Evolutionary conservation across 2,113 vertebrate species (phyloP).

Genomic region (Vulpes ferrilata): DNA sequence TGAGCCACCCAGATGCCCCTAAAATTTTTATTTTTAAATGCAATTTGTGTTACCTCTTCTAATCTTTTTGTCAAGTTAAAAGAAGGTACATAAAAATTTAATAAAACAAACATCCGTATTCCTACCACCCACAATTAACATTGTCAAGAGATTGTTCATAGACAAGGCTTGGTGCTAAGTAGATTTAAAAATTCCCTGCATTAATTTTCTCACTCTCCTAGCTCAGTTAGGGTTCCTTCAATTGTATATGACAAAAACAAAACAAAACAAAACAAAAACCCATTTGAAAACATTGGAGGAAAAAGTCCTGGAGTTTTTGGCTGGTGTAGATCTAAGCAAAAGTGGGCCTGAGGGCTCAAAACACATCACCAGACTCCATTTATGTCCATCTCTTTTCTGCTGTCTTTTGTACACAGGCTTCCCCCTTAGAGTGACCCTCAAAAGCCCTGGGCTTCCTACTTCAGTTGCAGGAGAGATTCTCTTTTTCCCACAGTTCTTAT

Average conservation of each 20-base stretch:
- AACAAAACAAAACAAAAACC: not conserved
- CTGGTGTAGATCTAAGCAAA: not conserved
- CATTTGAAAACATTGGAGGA: not conserved
- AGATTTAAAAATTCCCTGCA: not conserved
- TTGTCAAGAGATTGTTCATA: not conserved
- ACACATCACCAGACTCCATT: not conserved
- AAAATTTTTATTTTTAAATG: too few relatives aligned
- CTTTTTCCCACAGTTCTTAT: not conserved
- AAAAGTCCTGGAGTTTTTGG: not conserved
- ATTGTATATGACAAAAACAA: not conserved
- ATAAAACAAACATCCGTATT: not conserved
- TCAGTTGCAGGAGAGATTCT: not conserved
- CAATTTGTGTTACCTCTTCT: not conserved
- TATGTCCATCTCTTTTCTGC: not conserved
- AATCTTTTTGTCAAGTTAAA: not conserved
- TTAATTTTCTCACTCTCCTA: not conserved
- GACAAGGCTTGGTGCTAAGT: not conserved
- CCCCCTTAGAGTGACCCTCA: not conserved
- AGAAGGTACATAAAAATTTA: not conserved
- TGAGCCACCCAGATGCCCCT: too few relatives aligned
- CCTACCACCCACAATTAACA: not conserved
- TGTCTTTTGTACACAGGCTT: not conserved
- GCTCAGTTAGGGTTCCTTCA: not conserved
- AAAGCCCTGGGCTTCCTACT: not conserved
- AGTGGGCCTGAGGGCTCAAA: not conserved